A percentile compares a stretch with the other conserved stretches of the same genome.
Conservation (phyloP, 2,113 vertebrate species). For the Prochilodus magdalenae region DNA sequence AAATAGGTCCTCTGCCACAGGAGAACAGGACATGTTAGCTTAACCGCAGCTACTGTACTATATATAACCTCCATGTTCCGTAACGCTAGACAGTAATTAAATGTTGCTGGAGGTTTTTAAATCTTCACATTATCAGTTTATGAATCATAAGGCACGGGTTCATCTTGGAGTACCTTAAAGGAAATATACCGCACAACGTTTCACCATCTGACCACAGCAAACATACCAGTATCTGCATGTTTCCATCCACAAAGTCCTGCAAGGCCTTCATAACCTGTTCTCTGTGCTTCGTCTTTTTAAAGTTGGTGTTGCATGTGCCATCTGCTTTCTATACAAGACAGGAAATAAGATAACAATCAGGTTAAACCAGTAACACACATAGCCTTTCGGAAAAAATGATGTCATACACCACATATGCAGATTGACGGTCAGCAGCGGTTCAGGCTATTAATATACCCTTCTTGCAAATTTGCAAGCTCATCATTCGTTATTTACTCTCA, state of each 20-base stretch:
- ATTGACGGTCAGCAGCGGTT: background rate
- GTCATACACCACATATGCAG: constrained; percentile 9
- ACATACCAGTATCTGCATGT: constrained; percentile 81
- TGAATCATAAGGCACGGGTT: too few relatives aligned
- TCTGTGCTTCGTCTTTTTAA: constrained; percentile 85
- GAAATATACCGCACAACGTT: too few relatives aligned
- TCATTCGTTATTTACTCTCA: background rate
- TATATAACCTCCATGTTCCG: background rate
- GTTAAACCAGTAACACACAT: background rate
- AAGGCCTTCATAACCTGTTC: constrained; percentile 84
- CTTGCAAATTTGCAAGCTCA: background rate
- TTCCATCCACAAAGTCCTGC: constrained; percentile 83
- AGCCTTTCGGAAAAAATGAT: constrained; percentile 6
- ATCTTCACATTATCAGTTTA: too few relatives aligned
- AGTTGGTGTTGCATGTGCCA: constrained; percentile 87
- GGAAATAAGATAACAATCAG: background rate
- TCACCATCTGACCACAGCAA: background rate
- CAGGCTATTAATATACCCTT: background rate
- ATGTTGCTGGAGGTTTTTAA: background rate
- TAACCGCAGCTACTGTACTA: background rate
- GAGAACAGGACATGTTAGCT: background rate
- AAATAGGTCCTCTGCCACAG: constrained; percentile 79
- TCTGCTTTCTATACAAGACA: constrained; percentile 79
- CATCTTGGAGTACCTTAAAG: too few relatives aligned
- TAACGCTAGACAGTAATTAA: background rate